Evolutionary conservation across 2,888 invertebrate genomes (phyloP), one percentile per base, ranked within the genome.

Genomic region (Digitonthophagus gazella): DNA sequence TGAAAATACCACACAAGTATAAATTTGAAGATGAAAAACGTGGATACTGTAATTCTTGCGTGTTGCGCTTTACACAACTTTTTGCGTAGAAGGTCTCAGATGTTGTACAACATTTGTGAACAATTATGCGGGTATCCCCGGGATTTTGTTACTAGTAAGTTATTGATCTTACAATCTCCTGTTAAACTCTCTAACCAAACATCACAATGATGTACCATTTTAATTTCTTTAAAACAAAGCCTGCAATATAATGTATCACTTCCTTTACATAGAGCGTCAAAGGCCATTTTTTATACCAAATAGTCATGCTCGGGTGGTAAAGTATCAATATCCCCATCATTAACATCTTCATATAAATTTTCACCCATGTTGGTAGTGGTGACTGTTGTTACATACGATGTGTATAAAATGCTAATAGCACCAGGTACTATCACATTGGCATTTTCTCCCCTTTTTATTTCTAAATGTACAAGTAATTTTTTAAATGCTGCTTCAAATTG

Each of bases 1-100:
- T 68, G 71, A 72, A 72, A 22, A 22, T 22, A 22, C 22, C 22
- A 22, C 22, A 22, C 22, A 22, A 22, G 22, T 22, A 22, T 22
- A 4, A 22, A 22, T 22, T 22, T 22, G 66, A 44, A 73, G 67
- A 22, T 58, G 16, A 64, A 71, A 5, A 65, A 64, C 61, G 61
- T 71, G 16, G 73, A 71, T 54, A 67, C 67, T 66, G 64, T 74
- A 58, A 72, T 74, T 44, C 70, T 69, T 54, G 72, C 67, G 70
- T 57, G 56, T 57, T 66, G 66, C 22, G 66, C 70, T 68, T 71
- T 74, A 61, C 72, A 74, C 66, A 74, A 70, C 67, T 74, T 68
- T 69, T 72, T 73, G 44, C 65, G 66, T 15, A 69, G 64, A 69
- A 69, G 58, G 44, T 22, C 58, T 28, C 58, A 56, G n/a, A 56